Evolutionary conservation across 2,797 vertebrate species (phyloP).

Genomic region (Chelon labrosus): DNA sequence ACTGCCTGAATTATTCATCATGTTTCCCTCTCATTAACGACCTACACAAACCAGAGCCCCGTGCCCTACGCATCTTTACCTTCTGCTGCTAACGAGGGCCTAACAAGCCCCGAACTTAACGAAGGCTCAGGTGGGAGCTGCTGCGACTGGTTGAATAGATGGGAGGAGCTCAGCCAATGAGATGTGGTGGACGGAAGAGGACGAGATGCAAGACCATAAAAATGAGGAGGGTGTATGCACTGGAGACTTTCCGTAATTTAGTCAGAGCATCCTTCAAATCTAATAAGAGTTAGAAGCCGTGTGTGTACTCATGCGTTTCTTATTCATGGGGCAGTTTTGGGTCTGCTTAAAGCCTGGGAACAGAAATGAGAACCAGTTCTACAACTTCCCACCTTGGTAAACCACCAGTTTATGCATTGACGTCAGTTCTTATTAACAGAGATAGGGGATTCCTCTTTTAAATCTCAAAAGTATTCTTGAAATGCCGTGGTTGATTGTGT

Average conservation of each 20-base stretch:
- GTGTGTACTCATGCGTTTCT: background rate
- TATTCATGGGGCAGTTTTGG: background rate
- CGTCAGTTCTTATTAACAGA: background rate
- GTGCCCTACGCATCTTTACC: constrained; percentile 32
- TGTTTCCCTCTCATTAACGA: constrained; percentile 45
- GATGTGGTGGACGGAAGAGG: background rate
- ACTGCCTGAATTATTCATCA: constrained; percentile 54
- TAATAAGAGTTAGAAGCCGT: background rate
- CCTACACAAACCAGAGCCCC: constrained; percentile 33
- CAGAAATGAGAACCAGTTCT: constrained; percentile 5
- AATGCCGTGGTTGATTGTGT: background rate
- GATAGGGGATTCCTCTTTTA: constrained; percentile 5
- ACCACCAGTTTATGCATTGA: background rate
- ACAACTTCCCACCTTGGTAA: background rate
- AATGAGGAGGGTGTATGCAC: background rate
- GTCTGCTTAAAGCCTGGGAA: background rate
- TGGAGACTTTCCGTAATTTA: background rate
- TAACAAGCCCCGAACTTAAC: constrained; percentile 42
- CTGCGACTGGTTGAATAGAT: constrained; percentile 5
- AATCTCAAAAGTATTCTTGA: constrained; percentile 22
- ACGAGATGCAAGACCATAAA: background rate
- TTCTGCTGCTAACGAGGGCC: constrained; percentile 42
- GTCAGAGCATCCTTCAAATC: background rate
- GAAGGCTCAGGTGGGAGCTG: background rate
- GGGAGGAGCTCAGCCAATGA: constrained; percentile 15